Percentiles rank a stretch among this genome's conserved stretches.
These are phyloP conservation scores for Halcyon badia DNA, from an alignment of 2,797 vertebrate species.

Conservation along the genomic window DNA sequence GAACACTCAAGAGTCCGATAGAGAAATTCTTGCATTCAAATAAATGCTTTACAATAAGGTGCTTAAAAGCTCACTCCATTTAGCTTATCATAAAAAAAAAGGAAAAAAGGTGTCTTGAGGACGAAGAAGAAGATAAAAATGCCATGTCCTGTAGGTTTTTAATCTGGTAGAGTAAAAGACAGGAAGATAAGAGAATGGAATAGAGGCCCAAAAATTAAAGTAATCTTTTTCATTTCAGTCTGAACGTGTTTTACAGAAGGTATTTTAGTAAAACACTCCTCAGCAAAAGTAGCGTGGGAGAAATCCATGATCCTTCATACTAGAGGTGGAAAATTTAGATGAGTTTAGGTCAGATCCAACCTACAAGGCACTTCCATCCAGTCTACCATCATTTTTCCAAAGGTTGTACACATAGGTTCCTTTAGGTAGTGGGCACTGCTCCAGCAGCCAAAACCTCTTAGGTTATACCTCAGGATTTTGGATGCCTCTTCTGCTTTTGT, in stretches of 20 bases:
- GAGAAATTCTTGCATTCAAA: slow-evolving; percentile 20
- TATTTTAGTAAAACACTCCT: not conserved
- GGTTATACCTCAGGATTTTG: not conserved
- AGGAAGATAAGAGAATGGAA: slow-evolving; percentile 6
- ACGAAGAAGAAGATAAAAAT: slow-evolving; percentile 46
- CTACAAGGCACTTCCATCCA: not conserved
- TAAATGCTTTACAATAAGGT: not conserved
- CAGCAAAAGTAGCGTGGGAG: not conserved
- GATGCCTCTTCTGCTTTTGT: not conserved
- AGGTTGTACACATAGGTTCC: not conserved
- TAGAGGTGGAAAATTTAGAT: not conserved
- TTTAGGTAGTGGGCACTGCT: not conserved
- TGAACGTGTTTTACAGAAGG: not conserved
- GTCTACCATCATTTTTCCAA: not conserved
- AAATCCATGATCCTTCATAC: not conserved
- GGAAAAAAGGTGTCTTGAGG: slow-evolving; percentile 9
- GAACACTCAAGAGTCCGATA: not conserved
- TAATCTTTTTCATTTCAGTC: not conserved
- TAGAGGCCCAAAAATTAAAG: not conserved
- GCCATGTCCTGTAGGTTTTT: not conserved
- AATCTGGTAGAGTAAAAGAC: not conserved
- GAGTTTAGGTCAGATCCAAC: not conserved
- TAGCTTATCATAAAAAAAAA: slow-evolving; percentile 22
- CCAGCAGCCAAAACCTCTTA: not conserved
- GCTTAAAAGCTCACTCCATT: slow-evolving; percentile 31